Percentiles rank a stretch among this genome's conserved stretches.
phyloP scores from a whole-genome alignment of 2,888 invertebrate species.

The Zele albiditarsus region DNA sequence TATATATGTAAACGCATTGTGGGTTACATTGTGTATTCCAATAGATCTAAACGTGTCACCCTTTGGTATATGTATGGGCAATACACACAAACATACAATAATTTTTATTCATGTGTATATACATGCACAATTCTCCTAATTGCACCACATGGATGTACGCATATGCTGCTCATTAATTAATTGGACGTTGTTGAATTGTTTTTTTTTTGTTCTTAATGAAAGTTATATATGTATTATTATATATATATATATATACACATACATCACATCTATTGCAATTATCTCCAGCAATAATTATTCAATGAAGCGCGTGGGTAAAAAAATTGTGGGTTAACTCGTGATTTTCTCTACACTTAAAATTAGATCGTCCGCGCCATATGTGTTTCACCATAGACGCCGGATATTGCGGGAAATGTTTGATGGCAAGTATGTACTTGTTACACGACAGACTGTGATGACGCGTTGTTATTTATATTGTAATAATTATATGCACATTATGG shows the following conservation, averaged over 20 bases:
- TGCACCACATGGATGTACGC: neutral
- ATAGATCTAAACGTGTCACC: conserved; percentile 3
- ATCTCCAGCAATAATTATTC: conserved; percentile 18
- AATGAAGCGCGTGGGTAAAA: conserved; percentile 37
- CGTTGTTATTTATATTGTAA: conserved; percentile 10
- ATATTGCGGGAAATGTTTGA: conserved; percentile 34
- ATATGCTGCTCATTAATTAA: neutral
- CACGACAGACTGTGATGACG: neutral
- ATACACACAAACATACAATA: too few relatives aligned
- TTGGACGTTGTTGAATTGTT: neutral
- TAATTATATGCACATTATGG: neutral
- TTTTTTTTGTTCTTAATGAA: neutral
- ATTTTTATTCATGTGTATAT: too few relatives aligned
- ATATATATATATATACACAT: neutral
- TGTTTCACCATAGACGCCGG: conserved; percentile 25
- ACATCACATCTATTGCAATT: conserved; percentile 2
- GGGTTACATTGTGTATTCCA: neutral
- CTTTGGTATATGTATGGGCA: neutral
- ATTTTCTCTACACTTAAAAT: conserved; percentile 21
- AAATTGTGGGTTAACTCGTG: conserved; percentile 13
- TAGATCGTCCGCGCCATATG: conserved; percentile 1
- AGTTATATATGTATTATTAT: neutral
- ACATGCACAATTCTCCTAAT: neutral
- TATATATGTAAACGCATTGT: neutral
- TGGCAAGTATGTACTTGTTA: neutral